phyloP scores from a whole-genome alignment of 2,113 vertebrate genomes.

The Herpetotheres cachinnans region DNA sequence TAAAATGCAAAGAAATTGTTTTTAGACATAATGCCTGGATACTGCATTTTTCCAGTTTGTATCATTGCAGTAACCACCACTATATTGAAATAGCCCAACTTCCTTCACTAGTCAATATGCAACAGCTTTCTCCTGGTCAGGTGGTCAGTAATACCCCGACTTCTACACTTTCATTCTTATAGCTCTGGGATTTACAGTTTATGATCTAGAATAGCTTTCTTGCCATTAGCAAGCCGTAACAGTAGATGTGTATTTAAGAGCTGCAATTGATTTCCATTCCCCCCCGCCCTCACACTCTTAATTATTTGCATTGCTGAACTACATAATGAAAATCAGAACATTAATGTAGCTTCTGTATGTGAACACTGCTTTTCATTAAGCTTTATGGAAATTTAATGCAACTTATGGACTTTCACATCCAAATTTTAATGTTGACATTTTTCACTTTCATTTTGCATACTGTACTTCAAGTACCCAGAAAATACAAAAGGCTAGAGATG shows the following conservation, averaged over 20 bases:
- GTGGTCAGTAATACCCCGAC: not conserved
- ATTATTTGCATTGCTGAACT: constrained; percentile 26
- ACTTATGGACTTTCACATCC: not conserved
- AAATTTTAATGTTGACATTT: not conserved
- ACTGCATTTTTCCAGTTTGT: not conserved
- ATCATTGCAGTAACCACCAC: not conserved
- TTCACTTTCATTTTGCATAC: not conserved
- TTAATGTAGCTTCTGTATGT: not conserved
- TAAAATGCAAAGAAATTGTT: not conserved
- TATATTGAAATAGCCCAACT: not conserved
- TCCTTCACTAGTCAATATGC: not conserved
- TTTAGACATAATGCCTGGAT: not conserved
- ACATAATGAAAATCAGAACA: constrained; percentile 1
- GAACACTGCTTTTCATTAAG: constrained; percentile 2
- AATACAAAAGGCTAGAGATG: not conserved
- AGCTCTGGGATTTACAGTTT: not conserved
- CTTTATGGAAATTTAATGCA: not conserved
- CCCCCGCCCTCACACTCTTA: not conserved
- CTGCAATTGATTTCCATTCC: not conserved
- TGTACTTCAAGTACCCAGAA: not conserved
- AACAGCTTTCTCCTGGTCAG: not conserved
- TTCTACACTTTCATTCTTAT: not conserved
- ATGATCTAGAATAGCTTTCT: not conserved
- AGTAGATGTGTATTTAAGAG: not conserved
- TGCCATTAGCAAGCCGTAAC: not conserved